These are phyloP conservation scores for Eristalinus aeneus DNA, from an alignment of 2,888 invertebrate genomes.

Conservation along the genomic window DNA sequence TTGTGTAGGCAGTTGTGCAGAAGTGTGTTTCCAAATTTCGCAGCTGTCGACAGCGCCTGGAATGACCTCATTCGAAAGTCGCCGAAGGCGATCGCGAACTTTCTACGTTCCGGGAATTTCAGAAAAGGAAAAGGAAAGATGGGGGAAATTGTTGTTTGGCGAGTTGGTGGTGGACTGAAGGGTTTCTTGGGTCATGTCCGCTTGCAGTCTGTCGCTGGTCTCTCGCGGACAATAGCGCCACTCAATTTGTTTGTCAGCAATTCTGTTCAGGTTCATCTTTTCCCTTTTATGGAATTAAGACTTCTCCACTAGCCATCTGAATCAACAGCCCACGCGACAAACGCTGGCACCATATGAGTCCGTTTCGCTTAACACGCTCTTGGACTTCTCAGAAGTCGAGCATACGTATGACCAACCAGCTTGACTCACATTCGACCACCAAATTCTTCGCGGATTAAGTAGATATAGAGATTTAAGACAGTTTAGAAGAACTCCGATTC, in stretches of 20 bases:
- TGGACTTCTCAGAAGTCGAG: background rate
- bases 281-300: too few relatives aligned
- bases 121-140: too few relatives aligned
- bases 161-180: too few relatives aligned
- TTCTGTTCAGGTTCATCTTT: too few relatives aligned
- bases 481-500: background rate
- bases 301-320: background rate
- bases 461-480: too few relatives aligned
- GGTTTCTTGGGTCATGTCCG: too few relatives aligned
- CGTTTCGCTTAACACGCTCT: background rate
- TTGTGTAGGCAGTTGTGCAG: constrained; percentile 19
- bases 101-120: too few relatives aligned
- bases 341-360: background rate
- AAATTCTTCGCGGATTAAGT: background rate
- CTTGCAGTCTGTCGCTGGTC: too few relatives aligned
- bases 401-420: background rate
- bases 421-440: background rate
- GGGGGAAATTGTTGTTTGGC: too few relatives aligned
- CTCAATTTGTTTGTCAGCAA: too few relatives aligned
- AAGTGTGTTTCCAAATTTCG: background rate
- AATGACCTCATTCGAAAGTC: background rate
- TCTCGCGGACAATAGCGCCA: too few relatives aligned
- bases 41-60: background rate
- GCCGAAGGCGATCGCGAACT: background rate
- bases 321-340: background rate